Conservation (phyloP, 2,888 invertebrate species). For the Shargacucullia verbasci region DNA sequence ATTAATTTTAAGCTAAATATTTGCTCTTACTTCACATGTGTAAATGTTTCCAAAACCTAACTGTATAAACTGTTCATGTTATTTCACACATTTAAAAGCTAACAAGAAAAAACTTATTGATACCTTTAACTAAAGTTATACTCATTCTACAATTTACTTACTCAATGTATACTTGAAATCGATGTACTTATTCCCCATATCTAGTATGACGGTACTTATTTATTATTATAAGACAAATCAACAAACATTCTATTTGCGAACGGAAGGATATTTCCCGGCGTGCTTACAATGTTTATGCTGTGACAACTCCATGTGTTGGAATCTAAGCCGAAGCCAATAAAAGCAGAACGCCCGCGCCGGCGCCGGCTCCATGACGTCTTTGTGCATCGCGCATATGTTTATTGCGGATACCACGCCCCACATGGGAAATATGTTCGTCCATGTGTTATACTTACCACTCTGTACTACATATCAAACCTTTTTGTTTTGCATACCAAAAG, state of each 20-base stretch:
- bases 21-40: slow-evolving; percentile 20
- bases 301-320: slow-evolving; percentile 49
- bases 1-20: slow-evolving; percentile 26
- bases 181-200: too few species aligned
- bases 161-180: too few species aligned
- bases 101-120: too few species aligned
- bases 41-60: slow-evolving; percentile 20
- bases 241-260: slow-evolving; percentile 48
- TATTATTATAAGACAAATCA: slow-evolving; percentile 36
- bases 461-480: slow-evolving; percentile 8
- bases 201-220: slow-evolving; percentile 19
- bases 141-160: too few species aligned
- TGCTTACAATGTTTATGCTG: slow-evolving; percentile 52
- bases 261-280: slow-evolving; percentile 65
- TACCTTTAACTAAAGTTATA: too few species aligned
- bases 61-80: slow-evolving; percentile 6
- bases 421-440: slow-evolving; percentile 53
- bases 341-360: slow-evolving; percentile 57
- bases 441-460: slow-evolving; percentile 32
- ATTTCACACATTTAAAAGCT: too few species aligned
- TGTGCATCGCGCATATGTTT: slow-evolving; percentile 56
- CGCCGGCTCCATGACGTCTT: slow-evolving; percentile 63
- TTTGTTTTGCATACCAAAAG: slow-evolving; percentile 27
- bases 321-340: slow-evolving; percentile 60
- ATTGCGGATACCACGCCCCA: slow-evolving; percentile 65